These are phyloP conservation scores for Mylabris sibirica DNA, from an alignment of 2,888 invertebrate genomes.

Conservation along the genomic window DNA sequence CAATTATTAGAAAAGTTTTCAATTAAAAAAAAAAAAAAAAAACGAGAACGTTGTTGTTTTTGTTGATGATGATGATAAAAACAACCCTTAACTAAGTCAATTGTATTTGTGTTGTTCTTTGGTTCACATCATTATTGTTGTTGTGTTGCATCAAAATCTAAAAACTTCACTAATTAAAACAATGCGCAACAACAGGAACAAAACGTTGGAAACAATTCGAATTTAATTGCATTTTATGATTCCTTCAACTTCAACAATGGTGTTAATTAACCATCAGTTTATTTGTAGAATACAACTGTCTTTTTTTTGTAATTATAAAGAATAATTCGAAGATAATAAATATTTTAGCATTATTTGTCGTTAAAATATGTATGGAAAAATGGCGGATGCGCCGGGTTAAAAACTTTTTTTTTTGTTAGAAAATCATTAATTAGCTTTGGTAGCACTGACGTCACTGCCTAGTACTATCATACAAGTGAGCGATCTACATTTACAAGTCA, in stretches of 20 bases:
- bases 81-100: constrained; percentile 18
- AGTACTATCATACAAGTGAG: too few relatives aligned
- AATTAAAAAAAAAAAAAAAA: constrained; percentile 22
- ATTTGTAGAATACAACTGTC: too few relatives aligned
- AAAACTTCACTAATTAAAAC: constrained; percentile 33
- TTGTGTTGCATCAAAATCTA: constrained; percentile 26
- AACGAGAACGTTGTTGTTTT: neutral
- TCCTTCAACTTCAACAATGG: too few relatives aligned
- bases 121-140: neutral
- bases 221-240: too few relatives aligned
- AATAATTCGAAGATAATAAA: too few relatives aligned
- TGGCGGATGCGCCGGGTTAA: constrained; percentile 25
- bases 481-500: too few relatives aligned
- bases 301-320: too few relatives aligned
- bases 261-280: too few relatives aligned
- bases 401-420: too few relatives aligned
- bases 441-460: too few relatives aligned
- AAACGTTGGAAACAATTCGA: constrained; percentile 15
- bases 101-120: constrained; percentile 17
- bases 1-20: constrained; percentile 36
- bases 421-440: too few relatives aligned
- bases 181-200: neutral
- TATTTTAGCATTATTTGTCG: too few relatives aligned
- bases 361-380: neutral
- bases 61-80: neutral